phyloP scores from a whole-genome alignment of 2,113 vertebrate genomes.

The Callipepla californica region DNA sequence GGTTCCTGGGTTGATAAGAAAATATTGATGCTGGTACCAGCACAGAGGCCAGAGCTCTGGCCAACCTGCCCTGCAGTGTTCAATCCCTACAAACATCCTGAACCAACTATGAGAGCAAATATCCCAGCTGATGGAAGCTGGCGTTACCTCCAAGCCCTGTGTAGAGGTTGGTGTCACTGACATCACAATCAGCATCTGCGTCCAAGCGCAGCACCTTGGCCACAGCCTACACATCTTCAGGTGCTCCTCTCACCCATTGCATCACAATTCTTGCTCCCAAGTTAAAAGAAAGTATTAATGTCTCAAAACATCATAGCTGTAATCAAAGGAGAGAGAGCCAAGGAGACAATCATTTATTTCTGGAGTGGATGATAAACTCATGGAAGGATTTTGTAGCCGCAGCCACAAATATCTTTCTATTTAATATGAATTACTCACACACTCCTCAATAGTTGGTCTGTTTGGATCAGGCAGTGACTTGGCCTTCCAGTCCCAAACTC shows the following conservation, averaged over 20 bases:
- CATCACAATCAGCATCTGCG: not conserved
- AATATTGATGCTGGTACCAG: not conserved
- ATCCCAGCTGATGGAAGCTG: not conserved
- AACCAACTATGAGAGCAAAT: not conserved
- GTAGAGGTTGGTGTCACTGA: not conserved
- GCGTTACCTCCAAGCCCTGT: not conserved
- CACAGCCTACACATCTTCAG: not conserved
- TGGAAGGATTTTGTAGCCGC: not conserved
- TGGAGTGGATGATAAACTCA: constrained; percentile 18
- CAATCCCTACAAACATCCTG: not conserved
- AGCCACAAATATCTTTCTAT: not conserved
- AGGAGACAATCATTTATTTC: not conserved
- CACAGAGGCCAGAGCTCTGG: not conserved
- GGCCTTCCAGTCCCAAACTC: not conserved
- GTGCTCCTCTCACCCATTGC: not conserved
- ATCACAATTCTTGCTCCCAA: not conserved
- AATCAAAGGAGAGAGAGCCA: constrained; percentile 17
- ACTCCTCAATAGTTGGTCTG: not conserved
- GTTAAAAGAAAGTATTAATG: not conserved
- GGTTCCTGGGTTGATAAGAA: not conserved
- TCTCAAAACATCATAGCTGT: not conserved
- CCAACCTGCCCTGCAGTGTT: not conserved
- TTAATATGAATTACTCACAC: constrained; percentile 8
- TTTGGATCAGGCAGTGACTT: not conserved
- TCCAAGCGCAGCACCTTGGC: not conserved